phyloP scores from a whole-genome alignment of 2,797 vertebrate genomes.

The Moxostoma hubbsi region DNA sequence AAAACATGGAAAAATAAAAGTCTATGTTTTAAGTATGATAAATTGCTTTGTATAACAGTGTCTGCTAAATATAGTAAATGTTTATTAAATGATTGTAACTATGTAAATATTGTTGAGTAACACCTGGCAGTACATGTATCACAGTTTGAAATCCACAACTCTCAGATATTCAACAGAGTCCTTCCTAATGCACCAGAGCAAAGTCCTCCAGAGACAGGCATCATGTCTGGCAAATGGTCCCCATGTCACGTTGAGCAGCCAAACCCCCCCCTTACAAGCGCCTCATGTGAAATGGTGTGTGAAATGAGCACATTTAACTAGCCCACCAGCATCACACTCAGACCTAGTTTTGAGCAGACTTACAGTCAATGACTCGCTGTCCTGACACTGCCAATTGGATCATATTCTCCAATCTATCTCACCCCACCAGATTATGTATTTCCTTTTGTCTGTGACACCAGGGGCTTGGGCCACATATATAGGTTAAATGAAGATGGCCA shows the following conservation, averaged over 20 bases:
- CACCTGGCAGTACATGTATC: too few relatives aligned
- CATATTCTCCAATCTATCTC: constrained; percentile 28
- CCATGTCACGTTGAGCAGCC: constrained; percentile 62
- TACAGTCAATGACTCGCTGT: constrained; percentile 67
- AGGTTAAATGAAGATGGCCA: constrained; percentile 39
- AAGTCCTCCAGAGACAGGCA: constrained; percentile 58
- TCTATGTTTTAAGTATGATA: too few relatives aligned
- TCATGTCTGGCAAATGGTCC: constrained; percentile 67
- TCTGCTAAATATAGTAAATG: too few relatives aligned
- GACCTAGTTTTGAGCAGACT: constrained; percentile 67
- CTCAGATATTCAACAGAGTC: constrained; percentile 2
- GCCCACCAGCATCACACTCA: constrained; percentile 74
- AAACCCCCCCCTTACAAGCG: constrained; percentile 68
- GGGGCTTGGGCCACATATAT: constrained; percentile 30
- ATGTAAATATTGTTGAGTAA: too few relatives aligned
- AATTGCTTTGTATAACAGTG: too few relatives aligned
- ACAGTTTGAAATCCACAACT: too few relatives aligned
- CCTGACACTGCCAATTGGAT: constrained; percentile 62
- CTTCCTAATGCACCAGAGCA: not conserved
- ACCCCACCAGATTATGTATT: constrained; percentile 32
- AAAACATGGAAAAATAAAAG: too few relatives aligned
- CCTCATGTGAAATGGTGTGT: constrained; percentile 79
- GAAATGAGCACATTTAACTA: constrained; percentile 82
- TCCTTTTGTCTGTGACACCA: constrained; percentile 43
- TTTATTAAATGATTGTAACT: too few relatives aligned